Base-by-base conservation (phyloP, 1,140 invertebrate genomes). In the Diabrotica virgifera region DNA sequence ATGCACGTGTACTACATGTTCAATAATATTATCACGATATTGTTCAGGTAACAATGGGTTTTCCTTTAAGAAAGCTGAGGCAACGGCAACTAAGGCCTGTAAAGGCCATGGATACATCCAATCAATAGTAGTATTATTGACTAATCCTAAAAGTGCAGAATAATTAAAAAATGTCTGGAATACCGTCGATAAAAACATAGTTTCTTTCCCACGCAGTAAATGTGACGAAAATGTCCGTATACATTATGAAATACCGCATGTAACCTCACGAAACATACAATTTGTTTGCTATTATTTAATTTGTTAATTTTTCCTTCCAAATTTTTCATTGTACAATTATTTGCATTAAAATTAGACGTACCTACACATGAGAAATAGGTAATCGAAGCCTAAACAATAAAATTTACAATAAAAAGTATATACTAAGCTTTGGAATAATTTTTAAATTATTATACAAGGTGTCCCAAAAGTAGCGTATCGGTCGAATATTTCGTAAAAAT, bases 101-200 rank as follows among this genome's bases (percentile, higher is more conserved):
- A 89, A 85, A 0, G 95, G 94, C 95, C 95, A 97, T 0, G 92
- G 87, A 74, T 93, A 90, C 66, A 96, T 90, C 94, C 94, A 97
- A 79, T 98, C 92, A 58, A 97, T 94, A 9, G 91, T 94, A 5
- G 92, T 95, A 74, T 93, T 95, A 74, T 94, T 96, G 13, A 97
- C 90, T 0, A 98, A 81, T n/a, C 40, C 40, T 46, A 6, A 46
- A 46, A 46, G 8, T 46, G 4, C 2, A 3, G n/a, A 8, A 46
- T 46, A 46, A 46, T 46, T 46, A 46, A 10, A 46, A n/a, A 24
- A 24, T 24, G 8, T 46, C 40, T 10, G 8, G 4, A 8, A 46
- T 46, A 10, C 40, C 2, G 5, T n/a, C 8, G 8, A 5, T n/a
- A n/a, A 46, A 46, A n/a, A n/a, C n/a, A 46, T 46, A 46, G 11